Evolutionary conservation across 2,797 vertebrate species (phyloP).

Genomic region (Enteromius mattozi): DNA sequence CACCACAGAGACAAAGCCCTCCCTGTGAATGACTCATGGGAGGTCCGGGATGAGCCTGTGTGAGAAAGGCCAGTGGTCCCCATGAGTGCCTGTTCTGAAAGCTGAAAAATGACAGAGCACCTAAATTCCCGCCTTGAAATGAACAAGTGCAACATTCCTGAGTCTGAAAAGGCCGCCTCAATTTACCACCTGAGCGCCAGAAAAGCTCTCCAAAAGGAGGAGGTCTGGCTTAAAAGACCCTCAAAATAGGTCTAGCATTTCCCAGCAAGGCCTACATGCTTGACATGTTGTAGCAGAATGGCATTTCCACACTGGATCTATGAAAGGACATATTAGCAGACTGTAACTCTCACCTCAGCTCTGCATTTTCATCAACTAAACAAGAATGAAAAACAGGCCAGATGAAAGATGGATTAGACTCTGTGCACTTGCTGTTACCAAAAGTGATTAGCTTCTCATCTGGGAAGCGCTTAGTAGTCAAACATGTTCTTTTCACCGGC

Average conservation of each 20-base stretch:
- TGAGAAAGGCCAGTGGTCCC: conserved; percentile 35
- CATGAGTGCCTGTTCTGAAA: conserved; percentile 42
- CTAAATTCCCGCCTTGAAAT: conserved; percentile 29
- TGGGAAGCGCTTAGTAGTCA: conserved; percentile 30
- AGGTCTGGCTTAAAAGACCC: neutral
- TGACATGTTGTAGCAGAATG: conserved; percentile 7
- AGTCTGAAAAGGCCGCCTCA: neutral
- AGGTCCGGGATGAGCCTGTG: conserved; percentile 34
- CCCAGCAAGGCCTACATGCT: neutral
- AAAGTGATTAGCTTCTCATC: conserved; percentile 32
- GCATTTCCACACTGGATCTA: neutral
- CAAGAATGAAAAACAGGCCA: neutral
- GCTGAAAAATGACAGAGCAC: conserved; percentile 47
- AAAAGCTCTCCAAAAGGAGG: neutral
- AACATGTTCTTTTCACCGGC: conserved; percentile 13
- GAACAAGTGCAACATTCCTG: conserved; percentile 43
- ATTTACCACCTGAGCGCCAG: conserved; percentile 20
- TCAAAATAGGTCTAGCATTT: neutral
- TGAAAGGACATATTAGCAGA: neutral
- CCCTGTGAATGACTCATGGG: conserved; percentile 21
- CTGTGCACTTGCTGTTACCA: neutral
- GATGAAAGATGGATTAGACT: conserved; percentile 23
- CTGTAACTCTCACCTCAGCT: neutral
- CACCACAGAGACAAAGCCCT: conserved; percentile 32
- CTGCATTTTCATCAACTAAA: neutral